Conservation (phyloP, 1,140 invertebrate species). For the Drosophila bocqueti region DNA sequence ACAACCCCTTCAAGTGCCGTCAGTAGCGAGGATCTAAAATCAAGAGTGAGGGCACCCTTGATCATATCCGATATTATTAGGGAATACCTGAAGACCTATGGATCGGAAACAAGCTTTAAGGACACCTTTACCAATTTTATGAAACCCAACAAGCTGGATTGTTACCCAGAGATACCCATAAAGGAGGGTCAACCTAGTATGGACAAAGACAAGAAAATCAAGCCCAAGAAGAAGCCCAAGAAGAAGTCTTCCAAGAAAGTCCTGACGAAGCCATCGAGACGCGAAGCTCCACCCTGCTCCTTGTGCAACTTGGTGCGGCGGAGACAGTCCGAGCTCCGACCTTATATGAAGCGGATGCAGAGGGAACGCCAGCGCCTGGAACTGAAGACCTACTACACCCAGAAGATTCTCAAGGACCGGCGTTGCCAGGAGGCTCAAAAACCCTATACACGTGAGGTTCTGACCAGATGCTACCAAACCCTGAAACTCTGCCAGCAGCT, state of each 20-base stretch:
- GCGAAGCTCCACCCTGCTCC: background rate
- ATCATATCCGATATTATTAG: slow-evolving; percentile 2
- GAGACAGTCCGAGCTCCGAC: background rate
- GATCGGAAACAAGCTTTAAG: background rate
- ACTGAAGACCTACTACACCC: slow-evolving; percentile 34
- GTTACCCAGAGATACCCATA: background rate
- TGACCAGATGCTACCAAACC: slow-evolving; percentile 10
- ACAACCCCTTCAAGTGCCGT: rapidly evolving
- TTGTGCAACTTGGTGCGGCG: slow-evolving; percentile 24
- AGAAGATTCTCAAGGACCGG: slow-evolving; percentile 8
- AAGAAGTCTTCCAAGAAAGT: background rate
- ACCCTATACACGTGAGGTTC: background rate
- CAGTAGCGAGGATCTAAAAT: background rate
- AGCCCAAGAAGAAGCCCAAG: background rate
- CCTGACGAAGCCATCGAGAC: background rate
- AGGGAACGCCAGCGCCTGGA: slow-evolving; percentile 30
- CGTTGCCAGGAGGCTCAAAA: background rate
- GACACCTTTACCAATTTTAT: background rate
- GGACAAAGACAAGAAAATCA: background rate
- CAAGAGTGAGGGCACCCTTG: too few relatives aligned
- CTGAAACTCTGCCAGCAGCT: slow-evolving; percentile 15
- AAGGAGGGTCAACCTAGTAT: background rate
- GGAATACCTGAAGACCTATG: background rate
- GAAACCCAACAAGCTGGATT: slow-evolving; percentile 3
- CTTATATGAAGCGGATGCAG: slow-evolving; percentile 50